Evolutionary conservation across 2,113 vertebrate species (phyloP).

Genomic region (Cichladusa arquata): DNA sequence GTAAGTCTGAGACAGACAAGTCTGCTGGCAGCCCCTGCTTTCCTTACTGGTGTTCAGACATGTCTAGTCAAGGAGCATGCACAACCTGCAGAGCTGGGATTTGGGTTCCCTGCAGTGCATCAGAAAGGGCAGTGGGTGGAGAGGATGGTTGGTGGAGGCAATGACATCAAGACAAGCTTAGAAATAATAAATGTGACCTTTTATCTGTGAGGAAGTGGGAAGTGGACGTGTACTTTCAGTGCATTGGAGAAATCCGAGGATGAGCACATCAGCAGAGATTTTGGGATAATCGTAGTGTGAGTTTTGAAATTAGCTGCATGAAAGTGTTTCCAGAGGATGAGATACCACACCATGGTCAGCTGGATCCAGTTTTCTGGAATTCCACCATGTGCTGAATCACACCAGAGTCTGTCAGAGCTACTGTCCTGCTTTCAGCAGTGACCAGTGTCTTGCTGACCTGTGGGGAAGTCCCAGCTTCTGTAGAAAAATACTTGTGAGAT

Average conservation of each 20-base stretch:
- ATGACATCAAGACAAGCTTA: background rate
- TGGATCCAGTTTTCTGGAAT: background rate
- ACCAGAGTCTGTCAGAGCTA: background rate
- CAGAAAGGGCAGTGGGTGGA: background rate
- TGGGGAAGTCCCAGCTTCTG: background rate
- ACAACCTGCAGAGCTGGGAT: background rate
- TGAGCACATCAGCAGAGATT: background rate
- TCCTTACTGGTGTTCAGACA: background rate
- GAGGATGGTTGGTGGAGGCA: background rate
- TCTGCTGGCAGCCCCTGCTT: background rate
- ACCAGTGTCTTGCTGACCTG: fast-evolving
- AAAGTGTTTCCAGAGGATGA: background rate
- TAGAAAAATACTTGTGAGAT: background rate
- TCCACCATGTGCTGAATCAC: background rate
- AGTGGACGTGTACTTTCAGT: background rate
- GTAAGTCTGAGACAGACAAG: background rate
- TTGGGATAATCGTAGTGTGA: background rate
- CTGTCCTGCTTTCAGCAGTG: background rate
- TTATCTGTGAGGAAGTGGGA: background rate
- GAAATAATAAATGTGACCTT: background rate
- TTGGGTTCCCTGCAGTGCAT: background rate
- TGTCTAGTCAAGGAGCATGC: background rate
- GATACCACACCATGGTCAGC: background rate
- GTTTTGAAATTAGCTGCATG: background rate
- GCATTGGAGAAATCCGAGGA: background rate